Evolutionary conservation across 2,888 invertebrate species (phyloP), one percentile per base, ranked within the genome.

Genomic region (Euclidia mi): DNA sequence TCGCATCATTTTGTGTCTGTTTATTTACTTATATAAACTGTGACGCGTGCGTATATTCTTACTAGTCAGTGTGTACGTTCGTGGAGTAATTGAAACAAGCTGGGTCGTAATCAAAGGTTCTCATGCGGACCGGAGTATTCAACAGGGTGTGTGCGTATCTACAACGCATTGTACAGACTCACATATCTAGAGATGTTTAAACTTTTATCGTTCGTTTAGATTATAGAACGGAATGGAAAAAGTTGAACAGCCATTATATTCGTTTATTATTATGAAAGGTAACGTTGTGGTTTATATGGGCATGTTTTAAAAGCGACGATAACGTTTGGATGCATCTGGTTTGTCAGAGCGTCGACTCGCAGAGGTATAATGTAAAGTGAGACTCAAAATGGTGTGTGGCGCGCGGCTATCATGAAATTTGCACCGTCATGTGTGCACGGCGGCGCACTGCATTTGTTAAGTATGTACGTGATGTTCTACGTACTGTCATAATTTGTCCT

Each of bases 321-420:
- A 69, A 51, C 56, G 51, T 59, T 58, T 65, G 48, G 52, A 56
- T 67, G 66, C 67, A 67, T 53, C 55, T 57, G 49, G 66, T 69
- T 65, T 65, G 66, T 69, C 62, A 69, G 61, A 50, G 53, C 61
- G 67, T 56, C 52, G 47, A 58, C 59, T 69, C 65, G 59, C 65
- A 64, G 65, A 69, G 56, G 53, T 61, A 61, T 57, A 55, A 65
- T 65, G 55, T 60, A 52, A 45, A 55, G 34, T 28, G 37, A 34
- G 45, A 51, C 38, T 37, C 69, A n/a, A 58, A 56, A 72, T 65
- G 49, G 49, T 56, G n/a, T 53, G 40, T 42, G 6, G 50, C 37
- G 50, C 71, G 65, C 63, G 59, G 71, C 69, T 67, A 71, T 78
- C 75, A 65, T 81, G 77, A 79, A 81, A 79, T 75, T 72, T 74